Evolutionary conservation across 2,113 vertebrate genomes (phyloP).

Genomic region (Oxygymnocypris stewartii): DNA sequence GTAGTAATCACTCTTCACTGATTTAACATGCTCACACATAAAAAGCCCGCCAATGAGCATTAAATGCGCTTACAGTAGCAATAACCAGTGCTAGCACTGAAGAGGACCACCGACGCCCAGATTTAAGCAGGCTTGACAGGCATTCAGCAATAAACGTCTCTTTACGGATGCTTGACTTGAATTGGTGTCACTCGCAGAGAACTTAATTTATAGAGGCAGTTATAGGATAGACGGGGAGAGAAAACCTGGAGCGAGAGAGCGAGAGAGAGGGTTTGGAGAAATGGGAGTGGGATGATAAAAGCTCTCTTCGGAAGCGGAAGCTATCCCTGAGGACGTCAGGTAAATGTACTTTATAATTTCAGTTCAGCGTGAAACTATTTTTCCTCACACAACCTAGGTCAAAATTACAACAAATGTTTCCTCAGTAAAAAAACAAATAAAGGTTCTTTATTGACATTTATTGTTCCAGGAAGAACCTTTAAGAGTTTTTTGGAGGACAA

Average conservation of each 20-base stretch:
- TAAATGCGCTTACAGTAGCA: constrained; percentile 36
- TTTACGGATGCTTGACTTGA: constrained; percentile 33
- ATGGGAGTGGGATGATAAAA: constrained; percentile 18
- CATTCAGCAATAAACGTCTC: constrained; percentile 45
- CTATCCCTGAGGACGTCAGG: constrained; percentile 17
- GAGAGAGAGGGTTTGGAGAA: constrained; percentile 5
- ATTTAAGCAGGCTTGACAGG: constrained; percentile 40
- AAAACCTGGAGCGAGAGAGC: constrained; percentile 16
- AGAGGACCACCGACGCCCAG: constrained; percentile 10
- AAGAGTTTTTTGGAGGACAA: background rate
- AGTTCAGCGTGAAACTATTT: background rate
- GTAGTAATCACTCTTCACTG: constrained; percentile 18
- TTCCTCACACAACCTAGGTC: background rate
- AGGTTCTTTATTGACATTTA: too few species aligned
- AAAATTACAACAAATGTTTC: background rate
- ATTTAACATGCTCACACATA: constrained; percentile 42
- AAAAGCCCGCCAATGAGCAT: constrained; percentile 39
- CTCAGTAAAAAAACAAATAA: too few species aligned
- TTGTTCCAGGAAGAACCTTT: background rate
- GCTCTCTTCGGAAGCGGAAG: background rate
- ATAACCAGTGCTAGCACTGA: constrained; percentile 3
- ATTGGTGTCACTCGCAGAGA: constrained; percentile 35
- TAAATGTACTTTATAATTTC: background rate
- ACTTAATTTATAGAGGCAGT: constrained; percentile 47
- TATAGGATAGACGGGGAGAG: constrained; percentile 10